These are phyloP conservation scores for Heliconius melpomene DNA, from an alignment of 1,140 invertebrate genomes.

Conservation along the genomic window DNA sequence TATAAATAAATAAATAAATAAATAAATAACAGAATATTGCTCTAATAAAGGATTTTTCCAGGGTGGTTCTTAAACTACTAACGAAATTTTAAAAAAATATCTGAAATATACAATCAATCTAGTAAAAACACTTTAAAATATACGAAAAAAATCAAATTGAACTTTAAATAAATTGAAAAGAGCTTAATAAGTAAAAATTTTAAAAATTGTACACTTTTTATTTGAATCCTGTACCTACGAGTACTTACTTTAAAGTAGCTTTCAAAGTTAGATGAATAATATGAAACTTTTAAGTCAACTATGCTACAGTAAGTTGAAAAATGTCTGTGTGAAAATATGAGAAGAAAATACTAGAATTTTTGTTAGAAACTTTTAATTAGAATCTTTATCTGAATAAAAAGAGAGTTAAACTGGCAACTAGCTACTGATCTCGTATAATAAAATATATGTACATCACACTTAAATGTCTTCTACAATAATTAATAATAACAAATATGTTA, in stretches of 20 bases:
- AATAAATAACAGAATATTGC: neutral
- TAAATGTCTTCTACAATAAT: too few relatives aligned
- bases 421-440: neutral
- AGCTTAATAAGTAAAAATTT: too few relatives aligned
- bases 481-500: too few relatives aligned
- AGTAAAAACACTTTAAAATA: too few relatives aligned
- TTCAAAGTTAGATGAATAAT: neutral
- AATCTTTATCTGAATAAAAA: too few relatives aligned
- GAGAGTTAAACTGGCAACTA: neutral
- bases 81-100: neutral
- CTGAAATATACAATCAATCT: too few relatives aligned
- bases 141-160: neutral
- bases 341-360: neutral
- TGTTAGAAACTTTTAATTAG: neutral
- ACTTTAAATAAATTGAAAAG: neutral
- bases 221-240: neutral
- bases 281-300: neutral
- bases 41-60: neutral
- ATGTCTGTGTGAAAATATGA: neutral
- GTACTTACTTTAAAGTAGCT: neutral
- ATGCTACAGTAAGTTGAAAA: constrained; percentile 1
- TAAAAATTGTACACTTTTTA: neutral
- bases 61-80: neutral
- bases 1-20: too few relatives aligned
- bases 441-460: too few relatives aligned